Evolutionary conservation across 2,888 invertebrate genomes (phyloP).

Genomic region (Tetramorium bicarinatum): DNA sequence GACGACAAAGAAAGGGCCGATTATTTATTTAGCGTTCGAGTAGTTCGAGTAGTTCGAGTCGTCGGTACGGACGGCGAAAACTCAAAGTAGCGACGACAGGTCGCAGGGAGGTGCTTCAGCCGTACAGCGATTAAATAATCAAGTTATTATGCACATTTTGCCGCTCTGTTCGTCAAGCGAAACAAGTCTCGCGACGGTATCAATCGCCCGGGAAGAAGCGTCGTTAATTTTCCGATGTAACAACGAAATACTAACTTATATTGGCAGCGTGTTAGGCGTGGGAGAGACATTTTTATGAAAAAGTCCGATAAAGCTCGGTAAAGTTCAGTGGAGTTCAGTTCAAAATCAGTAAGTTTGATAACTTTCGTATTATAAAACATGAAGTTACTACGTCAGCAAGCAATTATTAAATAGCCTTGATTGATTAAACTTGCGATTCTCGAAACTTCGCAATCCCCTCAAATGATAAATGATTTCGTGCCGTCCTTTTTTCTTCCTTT

Average conservation of each 20-base stretch:
- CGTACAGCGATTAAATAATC: not conserved
- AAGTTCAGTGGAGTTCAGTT: conserved; percentile 11
- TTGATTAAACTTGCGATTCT: conserved; percentile 48
- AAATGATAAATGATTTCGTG: conserved; percentile 44
- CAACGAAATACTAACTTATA: conserved; percentile 6
- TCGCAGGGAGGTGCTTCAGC: not conserved
- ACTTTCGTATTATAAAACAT: conserved; percentile 26
- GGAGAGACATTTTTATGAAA: not conserved
- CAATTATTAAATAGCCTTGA: conserved; percentile 52
- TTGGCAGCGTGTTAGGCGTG: not conserved
- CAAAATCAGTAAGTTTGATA: conserved; percentile 42
- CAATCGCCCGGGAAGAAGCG: not conserved
- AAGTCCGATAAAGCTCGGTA: conserved; percentile 6
- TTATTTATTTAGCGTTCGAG: conserved; percentile 45
- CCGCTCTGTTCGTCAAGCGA: not conserved
- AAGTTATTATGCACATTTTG: not conserved
- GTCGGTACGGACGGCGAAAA: not conserved
- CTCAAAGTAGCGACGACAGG: conserved; percentile 8
- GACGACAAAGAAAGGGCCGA: conserved; percentile 21
- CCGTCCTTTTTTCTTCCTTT: not conserved
- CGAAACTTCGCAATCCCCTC: conserved; percentile 25
- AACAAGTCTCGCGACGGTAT: not conserved
- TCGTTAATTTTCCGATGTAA: not conserved
- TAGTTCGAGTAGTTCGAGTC: not conserved
- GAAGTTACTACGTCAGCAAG: conserved; percentile 26